These are phyloP conservation scores for Parauchenoglanis punctatus DNA, from an alignment of 2,797 vertebrate genomes.

Conservation along the genomic window DNA sequence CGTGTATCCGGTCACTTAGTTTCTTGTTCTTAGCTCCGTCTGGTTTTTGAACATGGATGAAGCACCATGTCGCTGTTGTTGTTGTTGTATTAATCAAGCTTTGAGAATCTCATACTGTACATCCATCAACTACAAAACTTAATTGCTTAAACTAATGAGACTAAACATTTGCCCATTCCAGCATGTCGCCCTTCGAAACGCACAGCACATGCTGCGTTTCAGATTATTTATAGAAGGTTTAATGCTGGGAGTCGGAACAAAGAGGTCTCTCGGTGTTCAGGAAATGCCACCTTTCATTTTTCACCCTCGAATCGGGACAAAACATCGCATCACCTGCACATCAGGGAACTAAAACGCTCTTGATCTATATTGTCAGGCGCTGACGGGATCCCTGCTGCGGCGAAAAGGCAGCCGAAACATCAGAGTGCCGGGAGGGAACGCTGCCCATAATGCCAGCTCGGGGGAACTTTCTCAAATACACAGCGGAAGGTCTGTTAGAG, in stretches of 20 bases:
- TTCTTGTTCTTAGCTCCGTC: background rate
- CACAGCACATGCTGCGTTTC: background rate
- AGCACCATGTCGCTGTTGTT: too few species aligned
- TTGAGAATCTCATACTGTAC: background rate
- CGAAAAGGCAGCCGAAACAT: slow-evolving; percentile 53
- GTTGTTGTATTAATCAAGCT: background rate
- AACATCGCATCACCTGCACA: slow-evolving; percentile 52
- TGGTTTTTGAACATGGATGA: background rate
- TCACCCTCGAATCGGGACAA: slow-evolving; percentile 32
- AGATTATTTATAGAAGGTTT: slow-evolving; percentile 42
- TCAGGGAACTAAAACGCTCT: slow-evolving; percentile 48
- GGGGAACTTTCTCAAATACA: slow-evolving; percentile 45
- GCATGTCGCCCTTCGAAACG: background rate
- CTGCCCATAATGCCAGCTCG: slow-evolving; percentile 42
- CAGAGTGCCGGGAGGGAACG: slow-evolving; percentile 43
- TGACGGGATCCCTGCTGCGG: slow-evolving; percentile 54
- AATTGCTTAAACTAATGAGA: slow-evolving; percentile 3
- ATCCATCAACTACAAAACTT: background rate
- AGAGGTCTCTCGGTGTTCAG: background rate
- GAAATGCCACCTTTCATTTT: slow-evolving; percentile 47
- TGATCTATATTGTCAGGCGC: slow-evolving; percentile 55
- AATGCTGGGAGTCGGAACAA: background rate
- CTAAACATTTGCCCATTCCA: background rate
- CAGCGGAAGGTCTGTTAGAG: slow-evolving; percentile 41
- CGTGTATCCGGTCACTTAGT: background rate